Percentiles rank a stretch among this genome's conserved stretches.
Evolutionary conservation across 2,888 invertebrate genomes (phyloP).

Genomic region (Autographa gamma): DNA sequence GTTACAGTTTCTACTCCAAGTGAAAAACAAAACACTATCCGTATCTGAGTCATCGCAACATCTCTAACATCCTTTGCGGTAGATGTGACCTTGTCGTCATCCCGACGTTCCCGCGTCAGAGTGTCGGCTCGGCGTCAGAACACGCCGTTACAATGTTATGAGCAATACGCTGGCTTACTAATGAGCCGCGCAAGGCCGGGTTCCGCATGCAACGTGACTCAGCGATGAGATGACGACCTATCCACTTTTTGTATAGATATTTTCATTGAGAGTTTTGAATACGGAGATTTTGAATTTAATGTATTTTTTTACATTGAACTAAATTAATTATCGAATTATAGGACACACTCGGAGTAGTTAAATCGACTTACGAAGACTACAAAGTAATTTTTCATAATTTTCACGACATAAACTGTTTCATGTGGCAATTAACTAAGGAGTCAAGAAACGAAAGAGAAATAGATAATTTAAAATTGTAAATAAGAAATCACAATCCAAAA

Average conservation of each 20-base stretch:
- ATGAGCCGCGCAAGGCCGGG: constrained; percentile 46
- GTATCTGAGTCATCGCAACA: neutral
- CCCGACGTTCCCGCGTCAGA: neutral
- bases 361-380: too few relatives aligned
- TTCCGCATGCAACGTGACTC: constrained; percentile 48
- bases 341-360: too few relatives aligned
- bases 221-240: constrained; percentile 8
- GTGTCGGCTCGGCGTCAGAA: constrained; percentile 10
- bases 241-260: neutral
- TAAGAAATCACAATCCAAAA: too few relatives aligned
- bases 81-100: neutral
- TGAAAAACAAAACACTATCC: neutral
- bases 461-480: too few relatives aligned
- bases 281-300: neutral
- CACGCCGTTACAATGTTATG: constrained; percentile 13
- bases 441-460: too few relatives aligned
- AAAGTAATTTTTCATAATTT: too few relatives aligned
- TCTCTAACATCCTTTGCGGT: neutral
- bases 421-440: too few relatives aligned
- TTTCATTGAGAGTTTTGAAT: neutral
- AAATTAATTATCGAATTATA: too few relatives aligned
- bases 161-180: constrained; percentile 33
- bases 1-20: neutral
- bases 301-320: too few relatives aligned
- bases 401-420: too few relatives aligned